Evolutionary conservation across 1,140 invertebrate genomes (phyloP).

Genomic region (Drosophila asahinai): DNA sequence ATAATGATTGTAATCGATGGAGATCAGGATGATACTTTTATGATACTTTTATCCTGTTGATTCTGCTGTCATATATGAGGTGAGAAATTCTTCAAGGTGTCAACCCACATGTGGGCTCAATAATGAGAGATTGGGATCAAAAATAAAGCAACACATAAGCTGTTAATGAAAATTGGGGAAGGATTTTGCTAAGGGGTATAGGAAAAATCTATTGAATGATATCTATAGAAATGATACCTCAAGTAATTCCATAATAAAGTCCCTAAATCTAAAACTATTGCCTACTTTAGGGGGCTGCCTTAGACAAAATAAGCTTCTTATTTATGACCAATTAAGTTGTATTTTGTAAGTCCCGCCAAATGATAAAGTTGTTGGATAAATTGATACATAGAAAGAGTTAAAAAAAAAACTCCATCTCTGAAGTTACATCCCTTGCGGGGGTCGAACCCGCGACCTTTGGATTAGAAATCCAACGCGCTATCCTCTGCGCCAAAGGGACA

Average conservation of each 20-base stretch:
- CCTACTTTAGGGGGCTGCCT: background rate
- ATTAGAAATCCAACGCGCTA: conserved; percentile 16
- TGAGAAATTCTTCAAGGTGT: conserved; percentile 6
- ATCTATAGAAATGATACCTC: background rate
- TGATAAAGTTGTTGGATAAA: too few species aligned
- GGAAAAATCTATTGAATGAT: background rate
- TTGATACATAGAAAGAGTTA: too few species aligned
- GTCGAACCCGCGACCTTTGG: conserved; percentile 17
- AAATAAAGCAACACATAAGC: conserved; percentile 10
- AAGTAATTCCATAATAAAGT: too few species aligned
- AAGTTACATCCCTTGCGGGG: conserved; percentile 5
- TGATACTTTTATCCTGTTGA: background rate
- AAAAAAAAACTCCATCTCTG: background rate
- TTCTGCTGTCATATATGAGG: background rate
- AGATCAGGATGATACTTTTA: conserved; percentile 24
- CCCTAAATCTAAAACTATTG: background rate
- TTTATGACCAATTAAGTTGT: background rate
- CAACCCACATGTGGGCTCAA: background rate
- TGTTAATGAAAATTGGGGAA: background rate
- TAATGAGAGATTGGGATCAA: conserved; percentile 6
- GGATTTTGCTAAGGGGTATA: background rate
- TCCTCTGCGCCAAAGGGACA: conserved; percentile 11
- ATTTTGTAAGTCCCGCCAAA: too few species aligned
- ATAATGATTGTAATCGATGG: conserved; percentile 24
- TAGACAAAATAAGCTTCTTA: background rate